These are phyloP conservation scores for Hydra vulgaris DNA, from an alignment of 30 jellyfish, hydroid and myxozoan species.

Conservation along the genomic window DNA sequence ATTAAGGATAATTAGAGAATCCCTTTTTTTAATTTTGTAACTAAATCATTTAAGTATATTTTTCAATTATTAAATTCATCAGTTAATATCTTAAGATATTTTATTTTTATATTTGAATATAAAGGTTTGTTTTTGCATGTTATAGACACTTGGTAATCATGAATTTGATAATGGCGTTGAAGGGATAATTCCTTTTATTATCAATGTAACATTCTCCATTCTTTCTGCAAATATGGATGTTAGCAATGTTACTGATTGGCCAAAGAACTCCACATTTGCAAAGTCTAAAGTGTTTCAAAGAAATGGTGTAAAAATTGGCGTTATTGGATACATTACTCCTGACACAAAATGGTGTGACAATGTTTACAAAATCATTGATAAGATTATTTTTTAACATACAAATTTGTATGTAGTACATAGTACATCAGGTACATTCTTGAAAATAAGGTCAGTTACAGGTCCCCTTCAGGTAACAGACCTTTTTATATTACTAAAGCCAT, in stretches of 20 bases:
- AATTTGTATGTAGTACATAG: neutral
- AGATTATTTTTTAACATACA: neutral
- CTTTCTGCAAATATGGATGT: slow-evolving; percentile 81
- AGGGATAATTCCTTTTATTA: slow-evolving; percentile 65
- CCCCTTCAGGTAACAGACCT: neutral
- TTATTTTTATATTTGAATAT: too few relatives aligned
- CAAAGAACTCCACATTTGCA: slow-evolving; percentile 35
- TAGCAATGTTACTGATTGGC: slow-evolving; percentile 65
- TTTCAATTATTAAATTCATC: too few relatives aligned
- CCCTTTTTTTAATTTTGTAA: too few relatives aligned
- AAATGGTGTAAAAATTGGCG: slow-evolving; percentile 69
- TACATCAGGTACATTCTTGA: neutral
- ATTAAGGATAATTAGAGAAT: too few relatives aligned
- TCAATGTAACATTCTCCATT: slow-evolving; percentile 46
- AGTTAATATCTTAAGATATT: too few relatives aligned
- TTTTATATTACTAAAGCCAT: too few relatives aligned
- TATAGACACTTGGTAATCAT: slow-evolving; percentile 95
- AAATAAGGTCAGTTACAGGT: neutral
- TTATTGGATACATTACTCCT: slow-evolving; percentile 74
- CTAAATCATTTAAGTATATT: too few relatives aligned
- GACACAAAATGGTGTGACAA: slow-evolving; percentile 67
- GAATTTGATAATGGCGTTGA: slow-evolving; percentile 76
- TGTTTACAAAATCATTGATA: neutral
- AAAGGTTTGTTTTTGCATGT: neutral
- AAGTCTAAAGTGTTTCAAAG: slow-evolving; percentile 39